Evolutionary conservation across 2,113 vertebrate genomes (phyloP), one percentile per base, ranked within the genome.

Genomic region (Aptenodytes forsteri): DNA sequence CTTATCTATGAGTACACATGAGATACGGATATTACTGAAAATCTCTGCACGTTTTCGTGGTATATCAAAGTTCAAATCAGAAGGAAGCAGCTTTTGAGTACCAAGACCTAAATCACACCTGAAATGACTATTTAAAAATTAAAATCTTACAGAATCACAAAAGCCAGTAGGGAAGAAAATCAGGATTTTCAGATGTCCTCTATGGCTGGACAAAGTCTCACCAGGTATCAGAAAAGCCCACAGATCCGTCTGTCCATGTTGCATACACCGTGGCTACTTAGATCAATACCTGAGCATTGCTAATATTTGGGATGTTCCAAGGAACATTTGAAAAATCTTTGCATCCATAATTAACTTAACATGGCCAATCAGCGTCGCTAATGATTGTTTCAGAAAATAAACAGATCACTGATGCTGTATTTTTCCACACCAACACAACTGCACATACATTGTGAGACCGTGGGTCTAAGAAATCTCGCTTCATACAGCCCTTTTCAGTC

Each of bases 391-490:
- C 47, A 61, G 61, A 69, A 90, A 58, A 88, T 16, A 54, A 83
- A 23, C 1, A 55, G 11, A 21, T 36, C 7, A 6, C 23, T 47
- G n/a, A 64, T 6, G 13, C 42, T 86, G 26, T 15, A 36, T 55
- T 92, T 72, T 79, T 19, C 47, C 32, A 69, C 0, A 3, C 49
- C 66, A 79, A 19, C 22, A 44, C 38, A 59, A 81, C 0, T 52
- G 30, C 47, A 87, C 10, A 9, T 13, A 26, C 26, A 83, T 11
- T 16, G 9, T 2, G 14, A 67, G n/a, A 58, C 32, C 0, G 0
- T 1, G 11, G 17, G 15, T 56, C 32, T 52, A 42, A 42, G 44
- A 59, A 72, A 44, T 4, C 17, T 38, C 16, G 0, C 38, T 46
- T 29, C 0, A 1, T 17, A 22, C 62, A 34, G 2, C 47, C 14